Evolutionary conservation across 1,140 invertebrate genomes (phyloP).

Genomic region (Caenorhabditis briggsae): DNA sequence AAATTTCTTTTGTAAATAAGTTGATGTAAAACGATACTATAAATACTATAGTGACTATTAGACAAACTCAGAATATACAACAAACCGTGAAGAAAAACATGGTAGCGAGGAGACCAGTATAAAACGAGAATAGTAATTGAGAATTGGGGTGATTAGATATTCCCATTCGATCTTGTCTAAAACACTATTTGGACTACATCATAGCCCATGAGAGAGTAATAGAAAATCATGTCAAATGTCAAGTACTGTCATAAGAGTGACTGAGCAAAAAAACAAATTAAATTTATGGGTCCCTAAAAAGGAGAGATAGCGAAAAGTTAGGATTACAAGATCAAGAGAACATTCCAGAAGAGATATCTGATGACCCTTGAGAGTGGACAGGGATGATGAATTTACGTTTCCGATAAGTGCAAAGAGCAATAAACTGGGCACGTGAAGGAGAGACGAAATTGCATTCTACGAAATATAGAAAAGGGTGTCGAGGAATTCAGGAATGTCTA

Average conservation of each 20-base stretch:
- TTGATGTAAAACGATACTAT: too few relatives aligned
- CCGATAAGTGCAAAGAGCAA: conserved; percentile 11
- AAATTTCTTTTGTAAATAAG: too few relatives aligned
- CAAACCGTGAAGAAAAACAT: too few relatives aligned
- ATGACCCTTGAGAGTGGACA: background rate
- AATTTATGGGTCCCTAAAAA: background rate
- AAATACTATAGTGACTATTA: too few relatives aligned
- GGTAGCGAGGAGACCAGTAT: background rate
- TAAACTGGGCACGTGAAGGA: conserved; percentile 33
- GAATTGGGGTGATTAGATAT: too few relatives aligned
- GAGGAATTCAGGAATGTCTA: too few relatives aligned
- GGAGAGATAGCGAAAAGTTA: background rate
- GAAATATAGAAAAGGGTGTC: background rate
- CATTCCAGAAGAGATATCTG: background rate
- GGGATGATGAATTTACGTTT: background rate
- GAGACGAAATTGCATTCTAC: background rate
- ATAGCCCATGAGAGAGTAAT: background rate
- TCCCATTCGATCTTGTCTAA: too few relatives aligned
- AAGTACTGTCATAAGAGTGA: background rate
- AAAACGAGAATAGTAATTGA: background rate
- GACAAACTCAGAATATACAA: too few relatives aligned
- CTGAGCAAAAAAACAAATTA: background rate
- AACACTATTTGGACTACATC: background rate
- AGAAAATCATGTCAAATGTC: too few relatives aligned
- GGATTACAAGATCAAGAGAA: conserved; percentile 30